These are phyloP conservation scores for Scaptomyza caliginosa DNA, from an alignment of 2,888 invertebrate genomes.

Conservation along the genomic window DNA sequence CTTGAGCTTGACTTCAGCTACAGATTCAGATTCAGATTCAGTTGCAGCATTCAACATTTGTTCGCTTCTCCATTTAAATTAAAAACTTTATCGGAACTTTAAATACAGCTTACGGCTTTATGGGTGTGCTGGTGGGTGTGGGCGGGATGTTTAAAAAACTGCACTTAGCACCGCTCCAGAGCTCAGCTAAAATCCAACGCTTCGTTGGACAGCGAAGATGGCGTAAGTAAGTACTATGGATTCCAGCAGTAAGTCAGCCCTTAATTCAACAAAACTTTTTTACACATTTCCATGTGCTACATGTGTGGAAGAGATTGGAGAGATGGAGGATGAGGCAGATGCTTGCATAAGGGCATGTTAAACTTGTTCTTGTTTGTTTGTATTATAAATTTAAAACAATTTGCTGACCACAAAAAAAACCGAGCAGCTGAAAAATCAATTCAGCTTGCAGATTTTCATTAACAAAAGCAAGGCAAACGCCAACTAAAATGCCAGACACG, in stretches of 20 bases:
- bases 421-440: slow-evolving; percentile 39
- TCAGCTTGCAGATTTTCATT: slow-evolving; percentile 32
- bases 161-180: slow-evolving; percentile 50
- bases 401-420: slow-evolving; percentile 36
- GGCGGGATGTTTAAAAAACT: slow-evolving; percentile 7
- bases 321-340: background rate
- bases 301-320: slow-evolving; percentile 13
- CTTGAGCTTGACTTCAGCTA: slow-evolving; percentile 40
- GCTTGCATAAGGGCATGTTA: slow-evolving; percentile 27
- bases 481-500: slow-evolving; percentile 48
- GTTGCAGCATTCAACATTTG: slow-evolving; percentile 28
- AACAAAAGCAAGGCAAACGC: slow-evolving; percentile 25
- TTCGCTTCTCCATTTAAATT: slow-evolving; percentile 78
- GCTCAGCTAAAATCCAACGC: slow-evolving; percentile 57
- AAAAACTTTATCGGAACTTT: slow-evolving; percentile 71
- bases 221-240: slow-evolving; percentile 61
- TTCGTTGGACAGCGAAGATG: slow-evolving; percentile 56
- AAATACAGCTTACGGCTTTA: slow-evolving; percentile 47
- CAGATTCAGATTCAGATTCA: slow-evolving; percentile 27
- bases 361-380: slow-evolving; percentile 37
- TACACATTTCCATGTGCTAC: slow-evolving; percentile 5
- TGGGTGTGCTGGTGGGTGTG: background rate
- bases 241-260: slow-evolving; percentile 44
- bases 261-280: slow-evolving; percentile 55
- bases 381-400: slow-evolving; percentile 50